Evolutionary conservation across 2,113 vertebrate species (phyloP), one percentile per base, ranked within the genome.

Genomic region (Panthera leo): DNA sequence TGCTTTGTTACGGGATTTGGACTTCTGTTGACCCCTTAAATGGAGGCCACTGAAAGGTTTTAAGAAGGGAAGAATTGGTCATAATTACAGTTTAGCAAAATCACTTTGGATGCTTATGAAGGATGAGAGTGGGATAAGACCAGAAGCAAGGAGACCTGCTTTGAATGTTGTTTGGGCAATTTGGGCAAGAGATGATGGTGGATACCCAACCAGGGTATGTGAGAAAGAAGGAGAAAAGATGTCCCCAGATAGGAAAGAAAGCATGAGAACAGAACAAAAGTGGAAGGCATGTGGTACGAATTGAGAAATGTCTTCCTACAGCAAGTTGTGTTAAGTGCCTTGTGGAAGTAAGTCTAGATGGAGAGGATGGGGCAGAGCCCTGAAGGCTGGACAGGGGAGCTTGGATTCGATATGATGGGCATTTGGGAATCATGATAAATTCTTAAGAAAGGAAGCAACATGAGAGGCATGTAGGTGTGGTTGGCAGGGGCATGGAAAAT

Each of bases 71-170:
- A 58, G 31, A 73, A 76, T 87, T 82, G 11, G 61, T 86, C 6
- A 7, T 96, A 25, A 82, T 92, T 92, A 89, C n/a, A 83, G 95
- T 89, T 94, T 89, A 94, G 45, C 45, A 91, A 67, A 79, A 75
- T 85, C 71, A 61, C 39, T 65, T 93, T 86, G 19, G 18, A 48
- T 93, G 48, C 31, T 84, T 6, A 15, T 80, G 45, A 93, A 67
- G 45, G 36, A 42, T 58, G 36, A 79, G 19, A 87, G 42, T 78
- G 36, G 45, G 15, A n/a, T 12, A 79, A 89, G 70, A 79, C 83
- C 63, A 67, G 78, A 85, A 51, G 14, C 6, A 79, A 23, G 12
- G 55, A 80, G 27, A 67, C 36, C 65, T 88, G 23, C 31, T 65
- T 84, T 71, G 45, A 10, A 58, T 89, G 42, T 85, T 53, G 29